phyloP scores from a whole-genome alignment of 2,797 vertebrate species.

The Kryptolebias ocellatus region DNA sequence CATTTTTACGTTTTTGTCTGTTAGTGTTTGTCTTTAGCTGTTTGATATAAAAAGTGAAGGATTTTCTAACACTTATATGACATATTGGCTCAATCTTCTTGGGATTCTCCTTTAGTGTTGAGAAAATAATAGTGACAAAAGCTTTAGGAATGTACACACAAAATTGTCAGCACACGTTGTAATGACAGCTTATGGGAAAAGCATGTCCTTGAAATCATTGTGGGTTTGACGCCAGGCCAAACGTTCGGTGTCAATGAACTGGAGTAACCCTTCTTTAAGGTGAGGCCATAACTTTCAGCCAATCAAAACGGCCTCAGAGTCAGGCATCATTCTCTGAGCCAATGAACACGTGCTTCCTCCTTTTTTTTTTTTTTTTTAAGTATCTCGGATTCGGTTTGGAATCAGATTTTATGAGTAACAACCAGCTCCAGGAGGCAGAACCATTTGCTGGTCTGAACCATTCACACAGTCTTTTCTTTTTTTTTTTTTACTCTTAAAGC shows the following conservation, averaged over 20 bases:
- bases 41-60: not conserved
- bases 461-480: slow-evolving; percentile 37
- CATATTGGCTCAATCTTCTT: not conserved
- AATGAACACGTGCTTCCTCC: slow-evolving; percentile 69
- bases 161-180: slow-evolving; percentile 17
- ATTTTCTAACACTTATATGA: not conserved
- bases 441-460: slow-evolving; percentile 40
- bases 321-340: slow-evolving; percentile 75
- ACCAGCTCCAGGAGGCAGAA: slow-evolving; percentile 52
- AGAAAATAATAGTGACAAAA: slow-evolving; percentile 23
- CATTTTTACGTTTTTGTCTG: not conserved
- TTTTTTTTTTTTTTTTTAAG: slow-evolving; percentile 39
- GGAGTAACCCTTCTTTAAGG: slow-evolving; percentile 82
- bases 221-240: slow-evolving; percentile 34
- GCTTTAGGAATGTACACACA: slow-evolving; percentile 42
- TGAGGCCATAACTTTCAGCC: slow-evolving; percentile 81
- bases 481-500: slow-evolving; percentile 44
- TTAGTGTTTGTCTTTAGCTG: not conserved
- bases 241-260: slow-evolving; percentile 78
- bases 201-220: slow-evolving; percentile 30
- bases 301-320: slow-evolving; percentile 74
- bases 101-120: not conserved
- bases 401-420: slow-evolving; percentile 67
- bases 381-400: slow-evolving; percentile 52
- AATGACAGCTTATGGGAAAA: slow-evolving; percentile 20